These are phyloP conservation scores for Rhopilema esculentum DNA, from an alignment of 30 jellyfish, hydroid and myxozoan species.

Conservation along the genomic window DNA sequence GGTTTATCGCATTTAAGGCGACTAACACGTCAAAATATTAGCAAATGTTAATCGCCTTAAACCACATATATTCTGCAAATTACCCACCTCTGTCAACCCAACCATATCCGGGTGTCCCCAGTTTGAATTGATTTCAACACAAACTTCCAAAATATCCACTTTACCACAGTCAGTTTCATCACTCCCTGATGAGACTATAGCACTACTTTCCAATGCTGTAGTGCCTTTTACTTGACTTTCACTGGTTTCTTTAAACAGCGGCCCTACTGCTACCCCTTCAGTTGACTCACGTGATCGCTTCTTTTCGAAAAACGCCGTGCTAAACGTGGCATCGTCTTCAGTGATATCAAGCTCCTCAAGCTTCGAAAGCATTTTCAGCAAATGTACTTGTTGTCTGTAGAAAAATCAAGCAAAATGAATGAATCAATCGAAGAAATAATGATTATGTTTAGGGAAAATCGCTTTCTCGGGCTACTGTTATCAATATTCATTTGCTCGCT, in stretches of 20 bases:
- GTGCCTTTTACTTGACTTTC: background rate
- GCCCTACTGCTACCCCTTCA: background rate
- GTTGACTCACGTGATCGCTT: background rate
- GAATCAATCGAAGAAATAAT: background rate
- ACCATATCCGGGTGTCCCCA: conserved; percentile 89
- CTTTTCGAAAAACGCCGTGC: conserved; percentile 37
- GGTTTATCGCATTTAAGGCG: too few relatives aligned
- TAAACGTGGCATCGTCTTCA: conserved; percentile 43
- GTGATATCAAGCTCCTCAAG: conserved; percentile 72
- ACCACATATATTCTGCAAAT: too few relatives aligned
- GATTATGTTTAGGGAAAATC: background rate
- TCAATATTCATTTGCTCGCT: too few relatives aligned
- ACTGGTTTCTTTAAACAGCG: background rate
- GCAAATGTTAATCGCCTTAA: too few relatives aligned
- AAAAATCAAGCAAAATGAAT: background rate
- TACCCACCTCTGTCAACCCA: conserved; percentile 89
- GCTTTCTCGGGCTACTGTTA: too few relatives aligned
- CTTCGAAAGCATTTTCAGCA: conserved; percentile 83
- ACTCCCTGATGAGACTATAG: background rate
- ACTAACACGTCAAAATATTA: too few relatives aligned
- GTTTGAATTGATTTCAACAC: conserved; percentile 66
- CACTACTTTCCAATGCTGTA: background rate
- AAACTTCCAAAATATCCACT: conserved; percentile 18
- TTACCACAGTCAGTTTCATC: conserved; percentile 2
- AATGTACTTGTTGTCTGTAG: conserved; percentile 76